Base-by-base conservation (phyloP, 2,113 vertebrate genomes). In the Naja naja region DNA sequence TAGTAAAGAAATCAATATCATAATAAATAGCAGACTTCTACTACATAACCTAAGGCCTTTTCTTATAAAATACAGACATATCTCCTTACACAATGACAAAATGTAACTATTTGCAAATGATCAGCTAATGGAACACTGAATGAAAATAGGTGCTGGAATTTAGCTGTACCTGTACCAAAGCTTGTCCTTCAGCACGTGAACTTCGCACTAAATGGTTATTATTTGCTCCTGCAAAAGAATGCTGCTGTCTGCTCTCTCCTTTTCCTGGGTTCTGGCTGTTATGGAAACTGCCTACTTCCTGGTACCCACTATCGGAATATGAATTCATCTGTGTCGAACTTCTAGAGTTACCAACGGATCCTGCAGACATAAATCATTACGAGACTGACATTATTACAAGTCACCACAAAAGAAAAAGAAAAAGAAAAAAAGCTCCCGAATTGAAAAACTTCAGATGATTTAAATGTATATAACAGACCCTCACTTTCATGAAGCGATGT, bases 251-350 rank as follows among this genome's bases (percentile, higher is more conserved):
- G 92, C 97, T 97, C 95, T 99, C 99, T 27, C 97, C 91, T 96
- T 99, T 99, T 96, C 95, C 98, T 97, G 97, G 81, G 92, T 97
- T 98, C 93, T 99, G 99, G 97, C 97, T 98, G 96, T 98, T 98
- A 97, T 98, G 98, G 97, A 99, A 99, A 97, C 98, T 98, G 96
- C 98, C 98, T 93, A 98, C 98, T 98, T 99, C 99, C 96, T 99
- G 99, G 97, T 99, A 99, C 95, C 99, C 99, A 60, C 99, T 99
- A 97, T 99, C 99, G 18, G 99, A 99, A 91, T 99, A 99, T 8
- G 99, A 99, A 98, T 99, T 99, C 98, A 99, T 99, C 96, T 99
- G 99, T 55, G 98, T 99, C 92, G 99, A 99, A 97, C 98, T 99
- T 96, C 98, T 99, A 0, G 99, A 99, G 97, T 99, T 99, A 96